Base-by-base conservation (phyloP, 1,140 invertebrate species). In the Papilio polyxenes region DNA sequence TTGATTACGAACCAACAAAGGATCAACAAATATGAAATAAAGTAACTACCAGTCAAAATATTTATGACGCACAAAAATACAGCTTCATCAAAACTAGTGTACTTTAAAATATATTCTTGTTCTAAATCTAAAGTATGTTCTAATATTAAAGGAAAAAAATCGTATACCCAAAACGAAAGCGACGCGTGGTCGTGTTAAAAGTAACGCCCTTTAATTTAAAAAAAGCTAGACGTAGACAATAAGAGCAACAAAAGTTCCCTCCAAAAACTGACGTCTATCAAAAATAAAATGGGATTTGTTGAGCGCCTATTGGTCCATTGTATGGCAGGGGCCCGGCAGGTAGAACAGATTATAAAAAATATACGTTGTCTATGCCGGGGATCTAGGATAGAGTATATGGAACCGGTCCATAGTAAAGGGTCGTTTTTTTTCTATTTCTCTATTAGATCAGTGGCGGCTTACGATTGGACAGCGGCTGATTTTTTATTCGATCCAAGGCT, bases 211-310 rank as follows among this genome's bases (percentile, higher is more conserved):
- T 48, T 48, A 80, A 80, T 48, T 62, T 44, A 80, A 80, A 78
- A 80, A 65, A 72, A 31, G 65, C 65, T 72, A 72, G 65, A 44
- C 59, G 15, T 20, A 74, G 48, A 51, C 15, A 69, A 56, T 48
- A 40, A 77, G 72, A 49, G 80, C 76, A 80, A 82, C 77, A 80
- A 81, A 83, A 82, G 81, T 83, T 86, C 84, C 82, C 85, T 83
- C 82, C 85, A 81, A 86, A 85, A 84, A 74, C 77, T 65, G 78
- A 44, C 37, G 83, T 74, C 80, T 85, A 84, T 86, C 85, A 86
- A 86, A 86, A 86, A 86, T 85, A 85, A 86, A 86, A 82, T 83
- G 79, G 56, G 51, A 51, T 20, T 49, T 44, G 53, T 65, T 44
- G 77, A 13, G 8, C 81, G 76, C 83, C 81, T 77, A 83, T 83